These are phyloP conservation scores for Agrochola circellaris DNA, from an alignment of 2,888 invertebrate genomes.

Conservation along the genomic window DNA sequence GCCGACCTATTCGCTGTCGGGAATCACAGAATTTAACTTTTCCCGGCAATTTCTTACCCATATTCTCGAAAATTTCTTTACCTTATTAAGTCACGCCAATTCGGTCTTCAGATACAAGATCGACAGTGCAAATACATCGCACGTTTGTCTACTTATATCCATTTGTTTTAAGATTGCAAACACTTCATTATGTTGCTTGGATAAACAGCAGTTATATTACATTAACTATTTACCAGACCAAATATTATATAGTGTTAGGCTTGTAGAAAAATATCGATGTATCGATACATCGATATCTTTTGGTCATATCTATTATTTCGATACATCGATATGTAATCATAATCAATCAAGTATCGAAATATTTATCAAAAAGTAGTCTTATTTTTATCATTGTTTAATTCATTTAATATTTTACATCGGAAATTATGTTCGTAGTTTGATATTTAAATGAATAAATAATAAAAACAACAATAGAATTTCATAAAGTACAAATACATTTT, in stretches of 20 bases:
- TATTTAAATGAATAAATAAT: too few relatives aligned
- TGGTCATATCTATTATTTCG: too few relatives aligned
- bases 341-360: too few relatives aligned
- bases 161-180: slow-evolving; percentile 31
- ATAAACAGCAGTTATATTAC: slow-evolving; percentile 20
- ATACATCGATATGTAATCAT: too few relatives aligned
- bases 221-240: slow-evolving; percentile 33
- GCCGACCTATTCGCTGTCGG: neutral
- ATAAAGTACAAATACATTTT: too few relatives aligned
- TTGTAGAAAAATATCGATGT: too few relatives aligned
- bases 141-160: neutral
- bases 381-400: too few relatives aligned
- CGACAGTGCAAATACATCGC: slow-evolving; percentile 6
- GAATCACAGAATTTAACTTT: neutral
- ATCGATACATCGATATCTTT: too few relatives aligned
- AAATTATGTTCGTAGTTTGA: too few relatives aligned
- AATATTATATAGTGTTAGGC: slow-evolving; percentile 4
- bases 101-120: neutral
- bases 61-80: neutral
- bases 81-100: neutral
- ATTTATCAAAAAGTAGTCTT: too few relatives aligned
- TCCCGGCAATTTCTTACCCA: neutral
- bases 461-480: too few relatives aligned
- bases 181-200: slow-evolving; percentile 22
- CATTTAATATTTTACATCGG: too few relatives aligned